A percentile compares a stretch with the other conserved stretches of the same genome.
Evolutionary conservation across 2,113 vertebrate species (phyloP).

Genomic region (Chascanopsetta lugubris): DNA sequence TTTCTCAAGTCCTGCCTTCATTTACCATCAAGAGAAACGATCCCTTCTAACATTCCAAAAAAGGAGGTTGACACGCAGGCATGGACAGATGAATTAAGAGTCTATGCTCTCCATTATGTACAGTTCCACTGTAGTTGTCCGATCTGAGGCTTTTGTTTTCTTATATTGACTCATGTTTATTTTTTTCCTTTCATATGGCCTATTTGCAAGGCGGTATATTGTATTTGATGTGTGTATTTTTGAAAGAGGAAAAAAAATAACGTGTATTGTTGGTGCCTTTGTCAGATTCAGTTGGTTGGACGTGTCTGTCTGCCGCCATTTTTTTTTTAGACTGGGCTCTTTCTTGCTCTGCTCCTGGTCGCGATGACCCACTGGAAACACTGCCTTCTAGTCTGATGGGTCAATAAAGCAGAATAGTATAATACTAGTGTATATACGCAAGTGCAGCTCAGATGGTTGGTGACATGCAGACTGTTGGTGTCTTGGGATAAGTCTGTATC

Average conservation of each 20-base stretch:
- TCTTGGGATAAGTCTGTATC: constrained; percentile 33
- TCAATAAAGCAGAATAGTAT: constrained; percentile 8
- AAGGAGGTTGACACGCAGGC: constrained; percentile 52
- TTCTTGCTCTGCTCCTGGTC: constrained; percentile 59
- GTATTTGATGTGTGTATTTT: constrained; percentile 68
- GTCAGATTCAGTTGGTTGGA: constrained; percentile 72
- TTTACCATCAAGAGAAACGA: constrained; percentile 38
- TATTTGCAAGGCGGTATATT: constrained; percentile 57
- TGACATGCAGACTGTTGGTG: constrained; percentile 44
- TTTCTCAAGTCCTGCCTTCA: constrained; percentile 57
- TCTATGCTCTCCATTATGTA: constrained; percentile 57
- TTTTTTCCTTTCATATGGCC: constrained; percentile 43
- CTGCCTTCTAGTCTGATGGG: constrained; percentile 58
- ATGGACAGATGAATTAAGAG: constrained; percentile 41
- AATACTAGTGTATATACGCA: constrained; percentile 12
- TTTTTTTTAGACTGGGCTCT: constrained; percentile 33
- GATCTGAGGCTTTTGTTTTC: constrained; percentile 39
- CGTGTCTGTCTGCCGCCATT: constrained; percentile 60
- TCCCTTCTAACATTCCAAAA: constrained; percentile 60
- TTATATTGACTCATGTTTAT: constrained; percentile 41
- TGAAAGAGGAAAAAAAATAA: constrained; percentile 19
- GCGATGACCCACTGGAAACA: constrained; percentile 57
- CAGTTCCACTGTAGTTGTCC: constrained; percentile 56
- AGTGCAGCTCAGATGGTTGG: constrained; percentile 38
- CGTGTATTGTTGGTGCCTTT: constrained; percentile 76